phyloP scores from a whole-genome alignment of 1,140 invertebrate species.

The Rhizoglyphus robini region DNA sequence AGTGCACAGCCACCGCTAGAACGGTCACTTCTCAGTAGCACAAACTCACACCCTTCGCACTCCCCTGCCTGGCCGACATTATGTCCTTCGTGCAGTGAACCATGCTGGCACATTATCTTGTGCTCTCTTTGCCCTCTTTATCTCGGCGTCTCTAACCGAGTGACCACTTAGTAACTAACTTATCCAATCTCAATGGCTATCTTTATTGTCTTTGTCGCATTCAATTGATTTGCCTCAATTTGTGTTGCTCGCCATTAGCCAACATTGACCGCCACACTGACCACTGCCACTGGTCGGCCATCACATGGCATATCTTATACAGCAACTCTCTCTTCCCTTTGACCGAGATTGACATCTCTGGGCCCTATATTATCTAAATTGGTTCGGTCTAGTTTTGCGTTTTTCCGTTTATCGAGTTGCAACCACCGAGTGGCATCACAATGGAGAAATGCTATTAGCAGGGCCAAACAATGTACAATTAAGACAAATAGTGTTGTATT shows the following conservation, averaged over 20 bases:
- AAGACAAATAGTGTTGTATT: slow-evolving; percentile 8
- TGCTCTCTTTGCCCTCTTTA: not conserved
- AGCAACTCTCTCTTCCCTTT: too few relatives aligned
- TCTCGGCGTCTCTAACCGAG: not conserved
- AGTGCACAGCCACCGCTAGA: too few relatives aligned
- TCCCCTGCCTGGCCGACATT: not conserved
- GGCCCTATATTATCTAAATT: slow-evolving; percentile 12
- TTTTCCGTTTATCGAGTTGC: not conserved
- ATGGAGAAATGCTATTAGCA: not conserved
- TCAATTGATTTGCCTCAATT: slow-evolving; percentile 12
- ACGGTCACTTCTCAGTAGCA: too few relatives aligned
- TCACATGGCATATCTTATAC: not conserved
- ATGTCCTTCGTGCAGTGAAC: not conserved
- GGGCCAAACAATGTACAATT: slow-evolving; percentile 1
- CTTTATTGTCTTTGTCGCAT: slow-evolving; percentile 4
- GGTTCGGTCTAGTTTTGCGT: not conserved
- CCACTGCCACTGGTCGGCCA: not conserved
- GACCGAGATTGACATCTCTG: not conserved
- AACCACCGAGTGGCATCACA: too few relatives aligned
- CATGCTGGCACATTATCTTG: not conserved
- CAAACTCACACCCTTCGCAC: too few relatives aligned
- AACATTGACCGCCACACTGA: not conserved
- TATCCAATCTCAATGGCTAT: not conserved
- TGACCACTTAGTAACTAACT: slow-evolving; percentile 9
- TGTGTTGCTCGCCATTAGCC: not conserved